Evolutionary conservation across 2,113 vertebrate species (phyloP).

Genomic region (Ia io): DNA sequence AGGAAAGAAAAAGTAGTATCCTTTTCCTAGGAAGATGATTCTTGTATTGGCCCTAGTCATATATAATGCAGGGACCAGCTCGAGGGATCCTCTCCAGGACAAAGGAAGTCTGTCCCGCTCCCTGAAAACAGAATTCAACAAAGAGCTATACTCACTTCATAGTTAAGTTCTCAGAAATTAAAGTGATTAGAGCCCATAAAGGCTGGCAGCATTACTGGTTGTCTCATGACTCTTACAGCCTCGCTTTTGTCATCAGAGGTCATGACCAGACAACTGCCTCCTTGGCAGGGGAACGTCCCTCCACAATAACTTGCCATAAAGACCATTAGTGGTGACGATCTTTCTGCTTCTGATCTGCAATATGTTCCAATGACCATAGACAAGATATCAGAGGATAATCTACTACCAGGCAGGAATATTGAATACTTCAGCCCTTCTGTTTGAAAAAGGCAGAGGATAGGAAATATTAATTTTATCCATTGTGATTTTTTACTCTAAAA

Average conservation of each 20-base stretch:
- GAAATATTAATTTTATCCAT: not conserved
- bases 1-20: not conserved
- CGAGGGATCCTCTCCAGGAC: not conserved
- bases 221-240: not conserved
- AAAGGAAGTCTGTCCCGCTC: not conserved
- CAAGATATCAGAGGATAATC: conserved; percentile 45
- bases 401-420: not conserved
- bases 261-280: not conserved
- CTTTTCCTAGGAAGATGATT: not conserved
- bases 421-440: not conserved
- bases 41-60: not conserved
- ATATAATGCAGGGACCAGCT: not conserved
- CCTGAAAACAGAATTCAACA: conserved; percentile 21
- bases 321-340: conserved; percentile 4
- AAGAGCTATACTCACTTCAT: not conserved
- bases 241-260: conserved; percentile 19
- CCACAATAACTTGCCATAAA: not conserved
- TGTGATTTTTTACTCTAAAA: not conserved
- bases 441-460: not conserved
- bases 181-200: conserved; percentile 16
- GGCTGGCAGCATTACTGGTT: not conserved
- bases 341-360: not conserved
- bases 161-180: conserved; percentile 4
- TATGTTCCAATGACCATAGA: conserved; percentile 44
- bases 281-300: not conserved